These are phyloP conservation scores for Subacronicta megacephala DNA, from an alignment of 2,888 invertebrate genomes.

Conservation along the genomic window DNA sequence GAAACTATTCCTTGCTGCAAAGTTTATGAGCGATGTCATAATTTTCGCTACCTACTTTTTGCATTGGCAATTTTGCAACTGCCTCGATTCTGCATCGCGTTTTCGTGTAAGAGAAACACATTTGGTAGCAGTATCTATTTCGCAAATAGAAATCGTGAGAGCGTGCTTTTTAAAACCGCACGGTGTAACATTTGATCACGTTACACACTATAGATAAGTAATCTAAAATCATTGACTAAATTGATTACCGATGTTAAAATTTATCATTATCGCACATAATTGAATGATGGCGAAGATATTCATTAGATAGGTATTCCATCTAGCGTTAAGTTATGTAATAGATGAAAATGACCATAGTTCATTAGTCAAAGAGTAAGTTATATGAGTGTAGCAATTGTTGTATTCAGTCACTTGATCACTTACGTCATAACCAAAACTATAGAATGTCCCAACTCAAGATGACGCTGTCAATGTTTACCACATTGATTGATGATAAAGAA, in stretches of 20 bases:
- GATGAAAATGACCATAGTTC: too few species aligned
- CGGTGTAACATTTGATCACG: constrained; percentile 33
- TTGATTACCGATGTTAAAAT: constrained; percentile 8
- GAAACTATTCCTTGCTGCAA: neutral
- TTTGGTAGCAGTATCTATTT: constrained; percentile 39
- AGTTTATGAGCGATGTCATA: neutral
- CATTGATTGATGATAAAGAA: too few species aligned
- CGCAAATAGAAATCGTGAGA: constrained; percentile 47
- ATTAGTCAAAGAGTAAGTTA: too few species aligned
- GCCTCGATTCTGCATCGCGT: constrained; percentile 11
- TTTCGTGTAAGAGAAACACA: constrained; percentile 27
- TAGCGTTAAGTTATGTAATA: neutral
- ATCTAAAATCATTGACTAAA: constrained; percentile 5
- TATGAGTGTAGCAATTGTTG: too few species aligned
- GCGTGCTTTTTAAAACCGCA: constrained; percentile 30
- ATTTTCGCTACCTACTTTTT: neutral
- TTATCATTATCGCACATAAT: neutral
- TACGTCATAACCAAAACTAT: too few species aligned
- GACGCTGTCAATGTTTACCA: too few species aligned
- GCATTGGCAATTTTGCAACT: constrained; percentile 15
- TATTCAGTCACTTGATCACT: too few species aligned
- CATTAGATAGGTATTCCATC: neutral
- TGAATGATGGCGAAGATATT: too few species aligned
- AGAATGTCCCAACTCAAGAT: too few species aligned
- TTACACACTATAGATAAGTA: constrained; percentile 46